Percentiles rank a stretch among this genome's conserved stretches.
Conservation (phyloP, 2,888 invertebrate species). For the Brenthis hecate region DNA sequence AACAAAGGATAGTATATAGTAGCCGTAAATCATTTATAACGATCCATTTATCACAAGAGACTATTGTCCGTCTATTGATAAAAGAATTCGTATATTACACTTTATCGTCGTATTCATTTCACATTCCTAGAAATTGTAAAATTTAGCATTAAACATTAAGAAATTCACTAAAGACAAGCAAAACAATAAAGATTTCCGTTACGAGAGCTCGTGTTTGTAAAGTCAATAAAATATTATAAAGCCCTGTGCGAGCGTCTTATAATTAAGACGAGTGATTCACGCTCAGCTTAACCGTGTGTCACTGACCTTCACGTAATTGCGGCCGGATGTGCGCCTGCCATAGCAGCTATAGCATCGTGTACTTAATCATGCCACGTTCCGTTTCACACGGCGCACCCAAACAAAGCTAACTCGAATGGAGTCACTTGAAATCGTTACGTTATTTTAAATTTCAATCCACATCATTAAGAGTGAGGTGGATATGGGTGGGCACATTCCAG, state of each 20-base stretch:
- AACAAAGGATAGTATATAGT: constrained; percentile 31
- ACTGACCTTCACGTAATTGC: constrained; percentile 69
- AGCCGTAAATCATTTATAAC: constrained; percentile 34
- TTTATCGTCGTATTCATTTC: constrained; percentile 17
- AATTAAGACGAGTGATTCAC: constrained; percentile 64
- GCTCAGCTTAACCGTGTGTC: constrained; percentile 55
- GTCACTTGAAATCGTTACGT: constrained; percentile 20
- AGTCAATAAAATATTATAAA: constrained; percentile 21
- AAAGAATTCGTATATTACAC: constrained; percentile 29
- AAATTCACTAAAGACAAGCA: constrained; percentile 16
- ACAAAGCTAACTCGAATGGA: constrained; percentile 38
- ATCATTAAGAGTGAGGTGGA: constrained; percentile 46
- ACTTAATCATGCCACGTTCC: constrained; percentile 57
- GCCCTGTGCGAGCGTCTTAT: constrained; percentile 38
- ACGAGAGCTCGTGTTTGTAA: constrained; percentile 31
- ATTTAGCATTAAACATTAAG: constrained; percentile 32
- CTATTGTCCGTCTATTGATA: constrained; percentile 33
- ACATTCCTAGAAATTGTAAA: constrained; percentile 33
- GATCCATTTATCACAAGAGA: constrained; percentile 33
- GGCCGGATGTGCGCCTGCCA: constrained; percentile 58
- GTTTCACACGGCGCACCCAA: constrained; percentile 55
- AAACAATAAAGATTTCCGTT: constrained; percentile 28
- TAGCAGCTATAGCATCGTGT: constrained; percentile 53
- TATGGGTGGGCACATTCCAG: constrained; percentile 68
- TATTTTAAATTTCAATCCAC: constrained; percentile 42